A percentile compares a stretch with the other conserved stretches of the same genome.
Evolutionary conservation across 2,888 invertebrate species (phyloP).

Genomic region (Salticus scenicus): DNA sequence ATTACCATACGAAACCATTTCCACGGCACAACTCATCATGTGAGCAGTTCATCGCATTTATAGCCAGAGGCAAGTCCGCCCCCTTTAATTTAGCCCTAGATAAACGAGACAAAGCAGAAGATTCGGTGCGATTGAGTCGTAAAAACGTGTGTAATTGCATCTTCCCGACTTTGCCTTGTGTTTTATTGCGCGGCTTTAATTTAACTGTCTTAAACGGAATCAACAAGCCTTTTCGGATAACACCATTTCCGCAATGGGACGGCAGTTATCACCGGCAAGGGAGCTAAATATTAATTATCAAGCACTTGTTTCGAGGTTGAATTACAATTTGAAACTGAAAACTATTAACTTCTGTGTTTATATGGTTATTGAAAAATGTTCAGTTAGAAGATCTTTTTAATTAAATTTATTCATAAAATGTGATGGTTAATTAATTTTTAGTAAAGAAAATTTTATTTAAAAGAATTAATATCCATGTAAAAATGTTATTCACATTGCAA

Average conservation of each 20-base stretch:
- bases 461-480: too few relatives aligned
- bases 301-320: background rate
- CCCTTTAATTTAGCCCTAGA: slow-evolving; percentile 44
- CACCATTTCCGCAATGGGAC: slow-evolving; percentile 40
- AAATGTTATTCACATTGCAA: too few relatives aligned
- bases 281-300: background rate
- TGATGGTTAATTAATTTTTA: too few relatives aligned
- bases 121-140: slow-evolving; percentile 43
- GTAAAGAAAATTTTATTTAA: too few relatives aligned
- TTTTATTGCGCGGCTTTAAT: slow-evolving; percentile 63
- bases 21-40: background rate
- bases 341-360: too few relatives aligned
- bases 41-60: slow-evolving; percentile 39
- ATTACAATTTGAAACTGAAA: background rate
- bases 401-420: too few relatives aligned
- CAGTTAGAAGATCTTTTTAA: too few relatives aligned
- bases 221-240: slow-evolving; percentile 56
- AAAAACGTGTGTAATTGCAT: slow-evolving; percentile 65
- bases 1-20: slow-evolving; percentile 11
- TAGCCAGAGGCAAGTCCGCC: background rate
- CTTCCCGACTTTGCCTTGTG: slow-evolving; percentile 42
- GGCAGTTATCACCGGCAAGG: slow-evolving; percentile 16
- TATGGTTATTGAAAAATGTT: too few relatives aligned
- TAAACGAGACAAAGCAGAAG: slow-evolving; percentile 13
- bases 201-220: slow-evolving; percentile 61